Evolutionary conservation across 2,113 vertebrate genomes (phyloP).

Genomic region (Fregata magnificens): DNA sequence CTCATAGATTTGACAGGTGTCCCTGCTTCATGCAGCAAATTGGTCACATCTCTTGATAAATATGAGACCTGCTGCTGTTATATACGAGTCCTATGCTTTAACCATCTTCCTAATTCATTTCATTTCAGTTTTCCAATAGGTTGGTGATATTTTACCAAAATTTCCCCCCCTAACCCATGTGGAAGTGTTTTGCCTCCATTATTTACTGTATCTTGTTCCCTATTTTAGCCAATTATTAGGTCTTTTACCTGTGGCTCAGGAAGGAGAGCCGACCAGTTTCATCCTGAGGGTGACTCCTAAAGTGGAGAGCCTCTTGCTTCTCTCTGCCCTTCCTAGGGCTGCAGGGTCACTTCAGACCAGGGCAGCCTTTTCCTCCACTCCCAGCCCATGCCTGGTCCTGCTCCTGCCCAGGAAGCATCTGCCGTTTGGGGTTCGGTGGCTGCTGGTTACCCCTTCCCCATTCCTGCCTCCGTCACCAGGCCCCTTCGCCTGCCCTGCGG

Average conservation of each 20-base stretch:
- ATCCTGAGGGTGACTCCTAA: background rate
- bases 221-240: background rate
- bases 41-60: constrained; percentile 10
- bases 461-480: background rate
- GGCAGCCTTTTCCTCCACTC: background rate
- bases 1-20: background rate
- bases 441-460: background rate
- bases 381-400: background rate
- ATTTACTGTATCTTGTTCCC: background rate
- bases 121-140: background rate
- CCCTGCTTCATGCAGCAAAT: background rate
- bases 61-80: constrained; percentile 7
- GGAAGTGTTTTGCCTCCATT: background rate
- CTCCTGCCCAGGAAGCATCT: background rate
- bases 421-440: background rate
- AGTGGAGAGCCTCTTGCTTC: background rate
- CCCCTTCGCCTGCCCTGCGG: background rate
- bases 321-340: background rate
- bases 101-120: background rate
- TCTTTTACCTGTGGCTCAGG: background rate
- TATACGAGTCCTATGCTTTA: background rate
- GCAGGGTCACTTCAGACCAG: background rate
- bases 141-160: background rate
- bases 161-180: rapidly evolving
- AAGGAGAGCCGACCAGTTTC: background rate